Evolutionary conservation across 2,888 invertebrate genomes (phyloP).

Genomic region (Amblyteles armatorius): DNA sequence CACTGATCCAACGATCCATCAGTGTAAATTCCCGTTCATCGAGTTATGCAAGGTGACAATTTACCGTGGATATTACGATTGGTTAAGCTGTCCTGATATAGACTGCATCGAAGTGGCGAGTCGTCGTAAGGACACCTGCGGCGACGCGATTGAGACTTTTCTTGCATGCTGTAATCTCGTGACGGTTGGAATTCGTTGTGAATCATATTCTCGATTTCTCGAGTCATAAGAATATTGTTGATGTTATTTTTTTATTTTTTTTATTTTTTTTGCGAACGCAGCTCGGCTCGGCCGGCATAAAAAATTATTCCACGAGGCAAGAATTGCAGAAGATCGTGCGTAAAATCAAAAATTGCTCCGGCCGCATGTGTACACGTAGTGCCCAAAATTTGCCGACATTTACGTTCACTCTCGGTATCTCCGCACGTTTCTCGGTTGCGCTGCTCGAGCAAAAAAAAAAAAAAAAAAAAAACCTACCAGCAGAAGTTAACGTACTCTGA

Average conservation of each 20-base stretch:
- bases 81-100: not conserved
- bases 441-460: not conserved
- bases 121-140: not conserved
- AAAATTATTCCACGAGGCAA: not conserved
- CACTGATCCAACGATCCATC: not conserved
- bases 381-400: slow-evolving; percentile 62
- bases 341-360: slow-evolving; percentile 68
- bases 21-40: not conserved
- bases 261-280: too few relatives aligned
- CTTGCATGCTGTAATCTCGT: not conserved
- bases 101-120: not conserved
- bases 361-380: slow-evolving; percentile 3
- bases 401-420: slow-evolving; percentile 38
- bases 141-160: not conserved
- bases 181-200: not conserved
- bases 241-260: not conserved
- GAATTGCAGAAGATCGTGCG: slow-evolving; percentile 35
- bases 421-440: not conserved
- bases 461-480: not conserved
- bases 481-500: slow-evolving; percentile 63
- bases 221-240: not conserved
- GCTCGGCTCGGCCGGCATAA: not conserved
- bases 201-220: not conserved
- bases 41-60: not conserved
- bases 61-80: not conserved